phyloP scores from a whole-genome alignment of 2,797 vertebrate species.

The Peromyscus attwateri region DNA sequence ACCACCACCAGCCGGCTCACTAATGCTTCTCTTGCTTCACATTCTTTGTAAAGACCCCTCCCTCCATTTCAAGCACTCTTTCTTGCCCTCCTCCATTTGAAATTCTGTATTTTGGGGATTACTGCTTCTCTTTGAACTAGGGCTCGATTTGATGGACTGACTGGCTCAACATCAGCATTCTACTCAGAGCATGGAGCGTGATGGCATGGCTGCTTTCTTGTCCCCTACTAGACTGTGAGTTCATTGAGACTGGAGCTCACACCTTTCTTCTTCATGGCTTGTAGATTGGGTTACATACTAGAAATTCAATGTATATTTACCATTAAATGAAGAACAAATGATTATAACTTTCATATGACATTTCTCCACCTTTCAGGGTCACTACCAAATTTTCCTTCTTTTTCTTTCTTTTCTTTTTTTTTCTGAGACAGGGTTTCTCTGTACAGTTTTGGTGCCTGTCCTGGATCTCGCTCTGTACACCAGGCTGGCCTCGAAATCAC shows the following conservation, averaged over 20 bases:
- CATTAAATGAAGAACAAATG: not conserved
- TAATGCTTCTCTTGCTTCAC: not conserved
- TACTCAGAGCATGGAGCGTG: not conserved
- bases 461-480: no score
- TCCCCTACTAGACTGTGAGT: not conserved
- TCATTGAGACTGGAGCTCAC: fast-evolving
- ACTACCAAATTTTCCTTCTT: slow-evolving; percentile 18
- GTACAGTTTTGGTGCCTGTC: no score
- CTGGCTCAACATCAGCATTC: no score
- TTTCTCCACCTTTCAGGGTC: not conserved
- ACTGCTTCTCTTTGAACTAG: not conserved
- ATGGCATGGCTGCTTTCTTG: not conserved
- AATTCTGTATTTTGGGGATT: not conserved
- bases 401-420: no score
- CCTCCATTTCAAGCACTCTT: not conserved
- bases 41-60: not conserved
- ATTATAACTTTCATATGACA: not conserved
- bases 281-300: not conserved
- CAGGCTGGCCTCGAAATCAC: no score
- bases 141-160: no score
- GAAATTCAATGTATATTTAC: not conserved
- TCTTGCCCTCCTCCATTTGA: not conserved
- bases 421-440: no score
- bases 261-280: not conserved
- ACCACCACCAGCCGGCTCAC: no score